A percentile compares a stretch with the other conserved stretches of the same genome.
phyloP scores from a whole-genome alignment of 1,140 invertebrate species.

The Conus betulinus region DNA sequence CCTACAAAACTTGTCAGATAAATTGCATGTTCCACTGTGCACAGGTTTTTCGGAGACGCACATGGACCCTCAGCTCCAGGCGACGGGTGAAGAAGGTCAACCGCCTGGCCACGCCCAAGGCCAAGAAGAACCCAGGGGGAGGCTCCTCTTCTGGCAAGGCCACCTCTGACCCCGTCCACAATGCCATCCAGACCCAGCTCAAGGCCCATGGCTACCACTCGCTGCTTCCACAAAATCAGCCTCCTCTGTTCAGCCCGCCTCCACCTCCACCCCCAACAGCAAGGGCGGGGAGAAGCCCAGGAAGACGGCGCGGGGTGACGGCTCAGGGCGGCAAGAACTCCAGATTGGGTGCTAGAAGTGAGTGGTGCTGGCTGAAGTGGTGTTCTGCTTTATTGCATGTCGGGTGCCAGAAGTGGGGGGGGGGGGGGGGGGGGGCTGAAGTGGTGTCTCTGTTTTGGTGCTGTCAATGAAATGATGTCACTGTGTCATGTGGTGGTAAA shows the following conservation, averaged over 20 bases:
- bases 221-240: neutral
- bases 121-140: neutral
- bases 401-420: no score
- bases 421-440: no score
- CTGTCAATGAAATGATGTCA: no score
- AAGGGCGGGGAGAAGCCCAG: slow-evolving; percentile 51
- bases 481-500: no score
- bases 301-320: slow-evolving; percentile 61
- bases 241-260: neutral
- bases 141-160: neutral
- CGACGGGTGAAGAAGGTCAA: slow-evolving; percentile 20
- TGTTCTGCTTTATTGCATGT: no score
- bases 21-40: neutral
- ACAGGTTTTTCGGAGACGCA: slow-evolving; percentile 22
- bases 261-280: slow-evolving; percentile 14
- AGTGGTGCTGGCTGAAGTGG: neutral
- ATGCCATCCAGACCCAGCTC: neutral
- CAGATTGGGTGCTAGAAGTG: slow-evolving; percentile 47
- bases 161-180: neutral
- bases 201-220: neutral
- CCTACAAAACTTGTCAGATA: no score
- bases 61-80: slow-evolving; percentile 25
- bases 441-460: no score
- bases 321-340: slow-evolving; percentile 55
- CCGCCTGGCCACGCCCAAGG: neutral